Evolutionary conservation across 2,797 vertebrate genomes (phyloP), one percentile per base, ranked within the genome.

Genomic region (Passerculus sandwichensis): DNA sequence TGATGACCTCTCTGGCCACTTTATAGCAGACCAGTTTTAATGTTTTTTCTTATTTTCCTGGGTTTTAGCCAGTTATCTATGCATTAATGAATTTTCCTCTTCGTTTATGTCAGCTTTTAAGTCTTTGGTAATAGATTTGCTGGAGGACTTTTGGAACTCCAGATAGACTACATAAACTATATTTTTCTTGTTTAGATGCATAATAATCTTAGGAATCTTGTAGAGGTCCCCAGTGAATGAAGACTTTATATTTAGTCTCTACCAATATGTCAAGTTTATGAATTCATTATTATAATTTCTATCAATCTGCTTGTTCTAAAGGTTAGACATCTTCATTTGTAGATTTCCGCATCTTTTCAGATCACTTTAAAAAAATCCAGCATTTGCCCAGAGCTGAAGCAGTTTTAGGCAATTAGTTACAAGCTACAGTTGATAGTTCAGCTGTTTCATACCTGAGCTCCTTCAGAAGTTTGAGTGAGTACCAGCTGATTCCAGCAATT

Each of bases 51-150:
- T 93, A 47, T 42, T 66, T 87, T 88, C 47, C 36, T 50, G n/a
- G 50, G 54, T 92, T 91, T 84, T 84, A 81, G 64, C 19, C 6
- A 61, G 70, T 78, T 88, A 54, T 54, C 36, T 89, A 4, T 79
- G 45, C 16, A 50, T 88, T 70, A 95, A 79, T 89, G 81, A 25
- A 47, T 86, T 92, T 94, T 87, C 27, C 36, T 87, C 56, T 53
- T 74, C n/a, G 40, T 73, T 91, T 80, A 54, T 86, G 29, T 19
- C 48, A 80, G n/a, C 40, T 76, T 93, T 65, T 59, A 64, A 73
- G 44, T 86, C 30, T 93, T 84, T 67, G 36, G 40, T 79, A 48
- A 45, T 44, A 66, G 60, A 71, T 85, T 73, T 79, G 42, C 44
- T 64, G 60, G 30, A 85, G 60, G 76, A 62, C 23, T 89, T 95